Conservation (phyloP, 2,888 invertebrate genomes). For the Autographa pulchrina region DNA sequence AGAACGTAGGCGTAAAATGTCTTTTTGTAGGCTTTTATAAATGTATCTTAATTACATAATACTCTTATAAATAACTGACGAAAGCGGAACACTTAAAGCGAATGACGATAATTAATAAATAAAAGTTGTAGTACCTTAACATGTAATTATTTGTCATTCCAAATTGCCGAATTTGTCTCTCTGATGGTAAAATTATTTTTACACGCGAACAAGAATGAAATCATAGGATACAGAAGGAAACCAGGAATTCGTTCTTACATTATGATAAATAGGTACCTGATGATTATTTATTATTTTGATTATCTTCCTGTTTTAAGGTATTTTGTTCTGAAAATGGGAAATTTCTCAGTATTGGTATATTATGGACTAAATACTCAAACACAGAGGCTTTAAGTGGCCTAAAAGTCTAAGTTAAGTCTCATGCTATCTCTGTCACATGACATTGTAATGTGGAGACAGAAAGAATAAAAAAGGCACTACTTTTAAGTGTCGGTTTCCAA, state of each 20-base stretch:
- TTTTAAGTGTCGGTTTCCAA: neutral
- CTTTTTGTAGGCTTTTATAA: neutral
- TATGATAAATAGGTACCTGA: too few relatives aligned
- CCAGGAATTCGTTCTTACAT: too few relatives aligned
- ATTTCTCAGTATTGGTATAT: too few relatives aligned
- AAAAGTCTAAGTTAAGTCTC: too few relatives aligned
- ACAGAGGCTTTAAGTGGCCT: too few relatives aligned
- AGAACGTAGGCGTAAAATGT: neutral
- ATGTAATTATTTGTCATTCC: neutral
- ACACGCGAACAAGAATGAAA: neutral
- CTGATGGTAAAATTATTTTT: neutral
- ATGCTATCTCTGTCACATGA: neutral
- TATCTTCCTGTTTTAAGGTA: too few relatives aligned
- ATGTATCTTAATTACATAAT: neutral
- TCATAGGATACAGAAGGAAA: neutral
- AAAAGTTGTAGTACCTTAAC: neutral
- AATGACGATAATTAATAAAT: neutral
- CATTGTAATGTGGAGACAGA: neutral
- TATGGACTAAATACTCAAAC: too few relatives aligned
- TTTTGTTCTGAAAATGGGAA: too few relatives aligned
- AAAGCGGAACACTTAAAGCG: neutral
- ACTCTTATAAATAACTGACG: neutral
- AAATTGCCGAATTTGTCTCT: neutral
- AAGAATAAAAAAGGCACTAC: neutral
- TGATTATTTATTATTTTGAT: too few relatives aligned